Conservation (phyloP, 35 echinoderm and acorn worm genomes). For the Ophioderma brevispina region DNA sequence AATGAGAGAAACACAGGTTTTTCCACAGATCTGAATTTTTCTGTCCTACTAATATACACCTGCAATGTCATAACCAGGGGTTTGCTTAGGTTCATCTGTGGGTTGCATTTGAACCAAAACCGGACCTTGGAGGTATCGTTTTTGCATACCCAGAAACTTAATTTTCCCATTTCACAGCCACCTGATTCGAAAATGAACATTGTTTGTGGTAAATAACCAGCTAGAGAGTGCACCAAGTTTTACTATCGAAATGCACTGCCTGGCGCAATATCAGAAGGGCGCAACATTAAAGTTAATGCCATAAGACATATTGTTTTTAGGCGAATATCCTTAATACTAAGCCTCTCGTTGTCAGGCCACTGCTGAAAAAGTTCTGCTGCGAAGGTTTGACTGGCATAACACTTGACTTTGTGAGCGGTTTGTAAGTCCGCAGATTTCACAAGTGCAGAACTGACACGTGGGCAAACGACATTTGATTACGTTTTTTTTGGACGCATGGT, state of each 20-base stretch:
- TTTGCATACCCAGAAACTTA: background rate
- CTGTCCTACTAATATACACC: background rate
- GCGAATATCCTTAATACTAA: background rate
- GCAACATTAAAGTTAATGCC: too few relatives aligned
- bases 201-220: background rate
- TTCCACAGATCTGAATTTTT: background rate
- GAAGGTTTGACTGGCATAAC: background rate
- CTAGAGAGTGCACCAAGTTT: background rate
- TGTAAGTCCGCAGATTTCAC: background rate
- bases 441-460: background rate
- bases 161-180: background rate
- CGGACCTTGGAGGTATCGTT: background rate
- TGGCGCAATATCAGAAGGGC: background rate
- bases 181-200: background rate
- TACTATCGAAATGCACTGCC: background rate
- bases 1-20: too few relatives aligned
- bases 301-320: background rate
- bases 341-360: background rate
- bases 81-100: background rate
- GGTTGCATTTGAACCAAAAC: background rate
- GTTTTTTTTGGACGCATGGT: background rate
- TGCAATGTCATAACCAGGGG: background rate
- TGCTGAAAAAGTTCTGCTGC: background rate
- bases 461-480: background rate
- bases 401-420: too few relatives aligned